phyloP scores from a whole-genome alignment of 2,113 vertebrate species.

The Microtus ochrogaster region DNA sequence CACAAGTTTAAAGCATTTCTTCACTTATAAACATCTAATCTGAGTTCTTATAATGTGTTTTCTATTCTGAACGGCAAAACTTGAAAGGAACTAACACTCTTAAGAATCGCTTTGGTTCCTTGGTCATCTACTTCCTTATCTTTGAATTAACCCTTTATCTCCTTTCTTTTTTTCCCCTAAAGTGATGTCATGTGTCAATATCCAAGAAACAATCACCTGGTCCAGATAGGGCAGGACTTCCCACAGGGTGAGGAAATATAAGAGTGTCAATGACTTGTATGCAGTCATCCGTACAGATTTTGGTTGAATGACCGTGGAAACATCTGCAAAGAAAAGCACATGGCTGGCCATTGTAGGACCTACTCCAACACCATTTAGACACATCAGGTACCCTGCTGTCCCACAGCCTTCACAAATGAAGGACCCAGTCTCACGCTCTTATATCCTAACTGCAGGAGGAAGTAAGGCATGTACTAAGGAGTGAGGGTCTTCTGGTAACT shows the following conservation, averaged over 20 bases:
- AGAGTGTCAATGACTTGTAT: slow-evolving; percentile 78
- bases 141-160: background rate
- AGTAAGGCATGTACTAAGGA: background rate
- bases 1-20: background rate
- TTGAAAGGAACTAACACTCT: background rate
- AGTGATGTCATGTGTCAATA: background rate
- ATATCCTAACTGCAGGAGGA: background rate
- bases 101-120: background rate
- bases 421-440: background rate
- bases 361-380: background rate
- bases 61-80: background rate
- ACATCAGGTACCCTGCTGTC: background rate
- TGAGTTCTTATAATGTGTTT: background rate
- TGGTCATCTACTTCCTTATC: background rate
- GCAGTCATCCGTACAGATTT: slow-evolving; percentile 57
- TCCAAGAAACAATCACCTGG: slow-evolving; percentile 80
- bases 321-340: slow-evolving; percentile 72
- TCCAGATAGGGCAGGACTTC: slow-evolving; percentile 86
- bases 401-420: background rate
- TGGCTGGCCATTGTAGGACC: background rate
- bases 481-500: background rate
- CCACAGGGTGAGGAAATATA: slow-evolving; percentile 91
- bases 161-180: background rate
- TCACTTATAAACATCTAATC: background rate
- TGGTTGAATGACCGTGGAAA: slow-evolving; percentile 58